Evolutionary conservation across 2,888 invertebrate species (phyloP).

Genomic region (Drosophila demipolita): DNA sequence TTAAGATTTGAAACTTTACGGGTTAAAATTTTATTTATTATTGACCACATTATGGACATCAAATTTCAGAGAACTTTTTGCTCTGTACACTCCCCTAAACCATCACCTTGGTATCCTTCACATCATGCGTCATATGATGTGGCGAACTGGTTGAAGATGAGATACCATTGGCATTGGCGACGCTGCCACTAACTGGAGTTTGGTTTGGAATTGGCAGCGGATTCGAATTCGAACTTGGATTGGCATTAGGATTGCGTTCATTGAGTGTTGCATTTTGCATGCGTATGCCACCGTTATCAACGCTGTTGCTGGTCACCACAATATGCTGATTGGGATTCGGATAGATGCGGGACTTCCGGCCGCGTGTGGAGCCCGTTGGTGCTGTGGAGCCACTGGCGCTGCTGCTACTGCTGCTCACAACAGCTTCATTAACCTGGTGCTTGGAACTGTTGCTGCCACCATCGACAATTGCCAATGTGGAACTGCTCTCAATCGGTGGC

Average conservation of each 20-base stretch:
- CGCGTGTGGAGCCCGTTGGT: slow-evolving; percentile 72
- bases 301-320: slow-evolving; percentile 82
- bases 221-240: slow-evolving; percentile 14
- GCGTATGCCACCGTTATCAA: slow-evolving; percentile 80
- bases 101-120: slow-evolving; percentile 83
- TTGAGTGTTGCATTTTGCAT: slow-evolving; percentile 73
- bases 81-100: not conserved
- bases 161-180: slow-evolving; percentile 66
- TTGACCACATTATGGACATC: not conserved
- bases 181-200: slow-evolving; percentile 43
- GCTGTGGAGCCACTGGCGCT: slow-evolving; percentile 42
- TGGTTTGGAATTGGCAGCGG: slow-evolving; percentile 18
- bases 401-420: slow-evolving; percentile 68
- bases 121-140: slow-evolving; percentile 80
- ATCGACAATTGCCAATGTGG: slow-evolving; percentile 41
- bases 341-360: slow-evolving; percentile 82
- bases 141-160: slow-evolving; percentile 83
- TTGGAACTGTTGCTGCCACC: slow-evolving; percentile 44
- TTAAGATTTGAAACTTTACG: not conserved
- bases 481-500: slow-evolving; percentile 57
- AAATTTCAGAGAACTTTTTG: not conserved
- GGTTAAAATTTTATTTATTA: not conserved
- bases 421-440: slow-evolving; percentile 55
- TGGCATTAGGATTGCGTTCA: slow-evolving; percentile 58
- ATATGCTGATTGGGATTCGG: slow-evolving; percentile 83